These are phyloP conservation scores for Phyllostomus discolor DNA, from an alignment of 2,113 vertebrate species.

Conservation along the genomic window DNA sequence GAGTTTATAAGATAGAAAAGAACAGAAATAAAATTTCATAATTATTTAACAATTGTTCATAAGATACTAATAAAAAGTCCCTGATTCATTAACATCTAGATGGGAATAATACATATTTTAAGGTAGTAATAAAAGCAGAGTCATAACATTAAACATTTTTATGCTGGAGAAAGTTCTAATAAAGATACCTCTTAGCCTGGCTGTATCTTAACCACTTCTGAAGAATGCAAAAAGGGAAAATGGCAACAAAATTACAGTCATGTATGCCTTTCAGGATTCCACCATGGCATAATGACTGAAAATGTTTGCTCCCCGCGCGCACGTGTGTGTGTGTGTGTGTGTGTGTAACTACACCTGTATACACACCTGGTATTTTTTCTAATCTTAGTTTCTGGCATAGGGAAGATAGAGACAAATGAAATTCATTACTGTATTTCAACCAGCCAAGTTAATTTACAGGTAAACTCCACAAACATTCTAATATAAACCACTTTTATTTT, in stretches of 20 bases:
- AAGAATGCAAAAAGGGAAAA: not conserved
- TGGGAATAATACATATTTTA: not conserved
- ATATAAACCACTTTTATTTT: constrained; percentile 5
- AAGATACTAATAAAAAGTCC: not conserved
- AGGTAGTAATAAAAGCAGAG: not conserved
- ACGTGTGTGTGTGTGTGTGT: not conserved
- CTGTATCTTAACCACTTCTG: not conserved
- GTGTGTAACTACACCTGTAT: not conserved
- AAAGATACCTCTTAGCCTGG: not conserved
- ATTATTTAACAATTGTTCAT: not conserved
- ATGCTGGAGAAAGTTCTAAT: not conserved
- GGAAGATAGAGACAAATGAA: not conserved
- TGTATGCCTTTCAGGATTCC: not conserved
- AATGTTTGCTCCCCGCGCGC: not conserved
- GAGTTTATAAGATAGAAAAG: not conserved
- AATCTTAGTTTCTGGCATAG: constrained; percentile 5
- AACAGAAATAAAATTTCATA: constrained; percentile 18
- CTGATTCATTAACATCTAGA: constrained; percentile 2
- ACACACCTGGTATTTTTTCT: not conserved
- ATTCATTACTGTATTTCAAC: not conserved
- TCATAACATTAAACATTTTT: not conserved
- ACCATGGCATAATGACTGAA: not conserved
- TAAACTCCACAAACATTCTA: not conserved
- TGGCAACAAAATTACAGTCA: not conserved
- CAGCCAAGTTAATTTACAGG: not conserved